A percentile compares a stretch with the other conserved stretches of the same genome.
Conservation (phyloP, 2,888 invertebrate species). For the Athripsodes cinereus region DNA sequence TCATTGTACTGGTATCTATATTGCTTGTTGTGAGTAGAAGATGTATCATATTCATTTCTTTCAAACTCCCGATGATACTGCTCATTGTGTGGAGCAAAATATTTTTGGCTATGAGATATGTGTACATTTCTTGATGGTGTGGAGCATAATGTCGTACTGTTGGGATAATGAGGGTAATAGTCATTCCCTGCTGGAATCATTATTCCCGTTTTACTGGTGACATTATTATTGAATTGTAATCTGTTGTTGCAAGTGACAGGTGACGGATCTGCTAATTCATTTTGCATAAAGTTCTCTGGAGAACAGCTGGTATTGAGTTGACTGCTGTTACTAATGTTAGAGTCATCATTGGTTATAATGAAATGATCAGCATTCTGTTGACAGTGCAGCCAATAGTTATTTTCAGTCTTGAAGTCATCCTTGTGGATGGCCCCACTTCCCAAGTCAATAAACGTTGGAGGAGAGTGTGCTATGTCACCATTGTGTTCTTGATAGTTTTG, state of each 20-base stretch:
- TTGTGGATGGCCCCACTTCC: slow-evolving; percentile 64
- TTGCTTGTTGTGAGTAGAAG: slow-evolving; percentile 28
- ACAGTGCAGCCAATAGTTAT: slow-evolving; percentile 54
- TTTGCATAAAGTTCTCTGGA: slow-evolving; percentile 47
- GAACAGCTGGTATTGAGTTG: slow-evolving; percentile 43
- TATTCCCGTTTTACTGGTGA: slow-evolving; percentile 8
- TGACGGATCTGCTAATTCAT: slow-evolving; percentile 31
- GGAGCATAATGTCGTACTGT: slow-evolving; percentile 5
- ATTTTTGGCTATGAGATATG: slow-evolving; percentile 18
- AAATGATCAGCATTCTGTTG: slow-evolving; percentile 46
- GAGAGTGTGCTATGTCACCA: slow-evolving; percentile 50
- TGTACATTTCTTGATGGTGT: slow-evolving; percentile 11
- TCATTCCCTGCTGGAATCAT: slow-evolving; percentile 3
- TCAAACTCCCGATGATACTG: slow-evolving; percentile 15
- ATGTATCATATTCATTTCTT: slow-evolving; percentile 28
- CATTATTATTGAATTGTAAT: slow-evolving; percentile 26
- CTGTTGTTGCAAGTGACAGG: slow-evolving; percentile 28
- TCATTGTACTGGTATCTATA: slow-evolving; percentile 28
- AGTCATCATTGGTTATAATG: slow-evolving; percentile 49
- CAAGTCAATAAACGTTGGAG: slow-evolving; percentile 64
- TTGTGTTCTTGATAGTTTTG: slow-evolving; percentile 41
- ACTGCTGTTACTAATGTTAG: slow-evolving; percentile 39
- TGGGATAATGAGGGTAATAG: slow-evolving; percentile 24
- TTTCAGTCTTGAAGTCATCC: slow-evolving; percentile 51
- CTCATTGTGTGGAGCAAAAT: slow-evolving; percentile 13